Evolutionary conservation across 2,113 vertebrate genomes (phyloP).

Genomic region (Pteropus alecto): DNA sequence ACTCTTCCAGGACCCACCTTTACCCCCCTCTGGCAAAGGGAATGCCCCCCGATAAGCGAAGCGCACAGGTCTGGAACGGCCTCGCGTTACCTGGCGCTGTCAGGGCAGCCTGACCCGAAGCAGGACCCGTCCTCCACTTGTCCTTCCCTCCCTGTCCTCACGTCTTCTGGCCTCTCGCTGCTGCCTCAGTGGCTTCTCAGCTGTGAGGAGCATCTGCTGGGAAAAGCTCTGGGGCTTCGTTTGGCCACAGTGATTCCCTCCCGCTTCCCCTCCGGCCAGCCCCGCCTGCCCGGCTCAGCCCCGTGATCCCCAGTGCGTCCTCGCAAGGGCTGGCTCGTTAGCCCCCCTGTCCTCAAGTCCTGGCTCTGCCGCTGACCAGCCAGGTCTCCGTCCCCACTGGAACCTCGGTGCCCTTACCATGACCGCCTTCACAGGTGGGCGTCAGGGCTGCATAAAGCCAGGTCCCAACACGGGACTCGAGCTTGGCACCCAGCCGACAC

Average conservation of each 20-base stretch:
- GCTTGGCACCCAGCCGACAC: rapidly evolving
- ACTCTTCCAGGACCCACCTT: background rate
- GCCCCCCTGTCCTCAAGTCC: background rate
- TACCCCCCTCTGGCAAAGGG: background rate
- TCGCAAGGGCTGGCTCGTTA: rapidly evolving
- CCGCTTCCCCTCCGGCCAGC: background rate
- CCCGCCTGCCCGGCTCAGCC: background rate
- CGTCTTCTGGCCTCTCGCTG: too few relatives aligned
- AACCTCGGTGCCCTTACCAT: background rate
- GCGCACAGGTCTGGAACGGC: background rate
- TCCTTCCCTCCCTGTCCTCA: background rate
- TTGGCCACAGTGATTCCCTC: rapidly evolving
- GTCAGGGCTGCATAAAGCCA: too few relatives aligned
- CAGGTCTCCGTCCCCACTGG: rapidly evolving
- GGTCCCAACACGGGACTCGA: rapidly evolving
- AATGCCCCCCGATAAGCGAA: background rate
- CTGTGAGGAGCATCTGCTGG: too few relatives aligned
- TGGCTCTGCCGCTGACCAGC: background rate
- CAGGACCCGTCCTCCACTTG: too few relatives aligned
- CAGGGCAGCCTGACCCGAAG: background rate
- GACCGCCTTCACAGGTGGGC: rapidly evolving
- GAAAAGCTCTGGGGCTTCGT: background rate
- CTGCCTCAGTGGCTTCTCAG: background rate
- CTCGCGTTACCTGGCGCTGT: rapidly evolving
- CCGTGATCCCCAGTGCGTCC: rapidly evolving